These are phyloP conservation scores for Escarpia spicata DNA, from an alignment of 2,888 invertebrate species.

Conservation along the genomic window DNA sequence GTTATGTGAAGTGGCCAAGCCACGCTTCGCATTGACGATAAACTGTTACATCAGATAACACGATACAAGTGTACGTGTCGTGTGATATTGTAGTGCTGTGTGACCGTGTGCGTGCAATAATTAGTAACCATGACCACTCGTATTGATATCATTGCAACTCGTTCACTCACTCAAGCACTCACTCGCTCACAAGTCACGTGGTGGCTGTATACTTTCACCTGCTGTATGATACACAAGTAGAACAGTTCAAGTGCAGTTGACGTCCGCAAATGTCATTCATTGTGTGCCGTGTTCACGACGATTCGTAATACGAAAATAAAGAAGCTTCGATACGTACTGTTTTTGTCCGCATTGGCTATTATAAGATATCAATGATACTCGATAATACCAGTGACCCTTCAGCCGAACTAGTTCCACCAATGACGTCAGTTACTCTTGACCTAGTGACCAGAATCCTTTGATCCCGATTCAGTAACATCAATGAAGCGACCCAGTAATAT, in stretches of 20 bases:
- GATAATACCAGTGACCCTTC: too few species aligned
- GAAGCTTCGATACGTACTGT: neutral
- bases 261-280: neutral
- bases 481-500: too few species aligned
- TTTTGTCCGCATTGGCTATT: neutral
- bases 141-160: neutral
- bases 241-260: too few species aligned
- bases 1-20: neutral
- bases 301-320: neutral
- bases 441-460: too few species aligned
- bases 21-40: neutral
- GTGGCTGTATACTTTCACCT: neutral
- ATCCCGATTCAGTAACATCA: too few species aligned
- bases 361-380: too few species aligned
- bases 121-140: neutral
- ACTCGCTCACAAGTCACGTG: neutral
- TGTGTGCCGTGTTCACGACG: neutral
- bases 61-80: neutral
- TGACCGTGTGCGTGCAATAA: neutral
- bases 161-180: neutral
- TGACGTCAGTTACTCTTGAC: too few species aligned
- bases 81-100: neutral
- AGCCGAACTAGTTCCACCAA: too few species aligned
- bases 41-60: neutral
- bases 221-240: neutral